These are phyloP conservation scores for Gymnoscopelus microlampas DNA, from an alignment of 2,797 vertebrate species.

Conservation along the genomic window DNA sequence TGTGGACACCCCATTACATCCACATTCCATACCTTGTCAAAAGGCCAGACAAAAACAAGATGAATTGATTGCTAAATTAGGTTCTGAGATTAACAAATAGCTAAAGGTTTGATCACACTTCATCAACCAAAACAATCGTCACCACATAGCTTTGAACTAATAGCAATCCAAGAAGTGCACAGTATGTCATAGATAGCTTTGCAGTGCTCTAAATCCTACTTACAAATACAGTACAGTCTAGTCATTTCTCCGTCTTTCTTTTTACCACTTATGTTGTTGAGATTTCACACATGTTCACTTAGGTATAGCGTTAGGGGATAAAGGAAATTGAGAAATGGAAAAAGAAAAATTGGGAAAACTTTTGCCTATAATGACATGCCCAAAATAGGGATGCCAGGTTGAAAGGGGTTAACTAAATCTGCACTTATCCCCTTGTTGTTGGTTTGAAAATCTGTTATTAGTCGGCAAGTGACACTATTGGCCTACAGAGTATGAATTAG, in stretches of 20 bases:
- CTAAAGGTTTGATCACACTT: constrained; percentile 30
- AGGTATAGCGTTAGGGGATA: no score
- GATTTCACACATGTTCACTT: background rate
- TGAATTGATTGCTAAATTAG: constrained; percentile 51
- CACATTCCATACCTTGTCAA: constrained; percentile 49
- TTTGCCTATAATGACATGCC: no score
- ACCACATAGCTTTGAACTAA: constrained; percentile 1
- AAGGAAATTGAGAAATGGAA: background rate
- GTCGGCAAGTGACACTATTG: no score
- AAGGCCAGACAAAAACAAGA: constrained; percentile 41
- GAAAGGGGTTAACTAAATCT: no score
- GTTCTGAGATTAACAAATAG: constrained; percentile 55
- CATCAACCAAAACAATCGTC: background rate
- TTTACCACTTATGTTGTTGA: background rate
- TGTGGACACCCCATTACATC: constrained; percentile 67
- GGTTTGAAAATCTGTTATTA: no score
- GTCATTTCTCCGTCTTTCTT: background rate
- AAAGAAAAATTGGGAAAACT: background rate
- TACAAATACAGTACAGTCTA: background rate
- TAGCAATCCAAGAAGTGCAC: constrained; percentile 23
- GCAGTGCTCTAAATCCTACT: no score
- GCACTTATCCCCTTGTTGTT: no score
- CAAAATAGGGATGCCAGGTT: no score
- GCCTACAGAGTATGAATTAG: no score
- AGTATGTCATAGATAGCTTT: no score